Base-by-base conservation (phyloP, 2,113 vertebrate genomes). In the Lanius ludovicianus region DNA sequence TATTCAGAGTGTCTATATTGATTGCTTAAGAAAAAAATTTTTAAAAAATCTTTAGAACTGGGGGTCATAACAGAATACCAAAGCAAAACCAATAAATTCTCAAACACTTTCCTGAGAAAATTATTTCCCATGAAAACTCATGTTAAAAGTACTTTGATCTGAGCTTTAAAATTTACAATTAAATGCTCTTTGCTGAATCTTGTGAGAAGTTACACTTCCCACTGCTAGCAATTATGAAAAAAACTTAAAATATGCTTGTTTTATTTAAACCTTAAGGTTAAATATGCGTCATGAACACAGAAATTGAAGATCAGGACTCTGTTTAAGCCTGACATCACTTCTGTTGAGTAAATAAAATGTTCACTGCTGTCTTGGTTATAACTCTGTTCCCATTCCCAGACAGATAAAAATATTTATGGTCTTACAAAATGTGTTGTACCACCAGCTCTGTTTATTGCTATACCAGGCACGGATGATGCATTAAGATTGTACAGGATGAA, bases 301-400 rank as follows among this genome's bases (percentile, higher is more conserved):
- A 82, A 82, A 50, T 9, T 73, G 31, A 91, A 88, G 39, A 79
- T 77, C 71, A 87, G 28, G 35, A 55, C 35, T 96, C 63, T 2
- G 18, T 67, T 89, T 87, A 84, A 91, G 27, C 30, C 37, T 60
- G 47, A 47, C 62, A 71, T 59, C 39, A 13, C 62, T 91, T 81
- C 80, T 56, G 35, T 87, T 89, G 74, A 75, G 47, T 46, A 89
- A 85, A 89, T 94, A 81, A 87, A 95, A 50, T 62, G 93, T 56
- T 82, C 55, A 70, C 63, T 69, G 47, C 31, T 60, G 53, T 55
- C 62, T 91, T 60, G 87, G 44, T 73, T 92, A 78, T 33, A 95
- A 46, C 57, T 33, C 8, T n/a, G 13, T 50, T 83, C n/a, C 22
- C 46, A 76, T 87, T 73, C 46, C 76, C 19, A 69, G 52, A 21